Conservation (phyloP, 2,113 vertebrate genomes). For the Etia nguti region DNA sequence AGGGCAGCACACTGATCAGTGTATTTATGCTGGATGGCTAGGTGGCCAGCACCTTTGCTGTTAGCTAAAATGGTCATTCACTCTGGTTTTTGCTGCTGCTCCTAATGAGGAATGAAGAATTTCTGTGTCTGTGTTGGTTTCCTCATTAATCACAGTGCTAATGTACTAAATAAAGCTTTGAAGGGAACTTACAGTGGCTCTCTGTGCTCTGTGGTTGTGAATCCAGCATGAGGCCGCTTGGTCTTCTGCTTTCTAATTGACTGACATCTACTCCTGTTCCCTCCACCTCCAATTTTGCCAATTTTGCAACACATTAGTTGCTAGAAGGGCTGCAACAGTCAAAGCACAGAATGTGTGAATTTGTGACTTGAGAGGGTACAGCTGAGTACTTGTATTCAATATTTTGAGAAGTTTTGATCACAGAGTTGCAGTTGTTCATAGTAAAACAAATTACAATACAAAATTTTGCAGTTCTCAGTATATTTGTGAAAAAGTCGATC, state of each 20-base stretch:
- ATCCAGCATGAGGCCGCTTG: neutral
- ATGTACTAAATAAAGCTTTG: neutral
- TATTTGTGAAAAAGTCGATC: neutral
- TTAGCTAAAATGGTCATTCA: neutral
- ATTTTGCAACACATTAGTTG: no score
- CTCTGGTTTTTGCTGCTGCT: no score
- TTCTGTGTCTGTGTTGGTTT: neutral
- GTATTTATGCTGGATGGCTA: neutral
- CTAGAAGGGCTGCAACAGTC: no score
- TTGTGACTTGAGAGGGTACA: no score
- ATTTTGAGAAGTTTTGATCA: neutral
- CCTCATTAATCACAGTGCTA: neutral
- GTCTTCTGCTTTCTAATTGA: no score
- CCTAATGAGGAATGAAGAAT: neutral
- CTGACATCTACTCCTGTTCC: no score
- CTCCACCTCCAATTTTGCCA: no score
- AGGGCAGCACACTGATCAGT: neutral
- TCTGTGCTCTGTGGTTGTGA: neutral
- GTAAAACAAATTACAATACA: neutral
- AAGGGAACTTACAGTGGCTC: neutral
- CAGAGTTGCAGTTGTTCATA: neutral
- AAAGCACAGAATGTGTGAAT: no score
- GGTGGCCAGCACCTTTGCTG: neutral
- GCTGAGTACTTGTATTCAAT: no score
- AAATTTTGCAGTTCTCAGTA: neutral